phyloP scores from a whole-genome alignment of 1,140 invertebrate species.

The Oryzaephilus surinamensis region DNA sequence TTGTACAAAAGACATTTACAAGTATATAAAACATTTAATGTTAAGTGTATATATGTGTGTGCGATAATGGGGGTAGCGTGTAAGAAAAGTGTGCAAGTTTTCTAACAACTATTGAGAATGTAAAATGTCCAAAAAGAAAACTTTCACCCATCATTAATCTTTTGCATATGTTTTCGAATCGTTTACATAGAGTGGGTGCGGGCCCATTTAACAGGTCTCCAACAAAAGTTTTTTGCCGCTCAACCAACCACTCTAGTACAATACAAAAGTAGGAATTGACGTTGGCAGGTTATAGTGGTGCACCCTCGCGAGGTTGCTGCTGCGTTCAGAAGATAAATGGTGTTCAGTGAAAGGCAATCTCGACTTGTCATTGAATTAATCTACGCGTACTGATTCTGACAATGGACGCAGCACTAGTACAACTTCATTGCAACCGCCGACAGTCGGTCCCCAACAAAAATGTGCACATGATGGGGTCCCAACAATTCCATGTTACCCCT shows the following conservation, averaged over 20 bases:
- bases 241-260: too few species aligned
- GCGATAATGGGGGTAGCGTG: too few species aligned
- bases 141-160: conserved; percentile 10
- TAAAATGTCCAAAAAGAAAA: too few species aligned
- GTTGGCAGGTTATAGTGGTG: too few species aligned
- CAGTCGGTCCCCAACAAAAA: not conserved
- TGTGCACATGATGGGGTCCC: conserved; percentile 16
- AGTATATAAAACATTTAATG: too few species aligned
- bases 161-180: conserved; percentile 4
- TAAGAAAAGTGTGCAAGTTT: too few species aligned
- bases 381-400: conserved; percentile 16
- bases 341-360: conserved; percentile 17
- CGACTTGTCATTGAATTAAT: conserved; percentile 21
- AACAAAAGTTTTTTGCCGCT: too few species aligned
- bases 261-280: too few species aligned
- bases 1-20: too few species aligned
- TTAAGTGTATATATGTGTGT: too few species aligned
- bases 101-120: too few species aligned
- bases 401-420: conserved; percentile 10
- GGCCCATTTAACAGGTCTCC: too few species aligned
- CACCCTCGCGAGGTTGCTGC: not conserved
- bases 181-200: conserved; percentile 2
- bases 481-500: not conserved
- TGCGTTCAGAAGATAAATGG: conserved; percentile 18
- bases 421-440: conserved; percentile 12